A percentile compares a stretch with the other conserved stretches of the same genome.
These are phyloP conservation scores for Heteromurus nitidus DNA, from an alignment of 2,888 invertebrate species.

Conservation along the genomic window DNA sequence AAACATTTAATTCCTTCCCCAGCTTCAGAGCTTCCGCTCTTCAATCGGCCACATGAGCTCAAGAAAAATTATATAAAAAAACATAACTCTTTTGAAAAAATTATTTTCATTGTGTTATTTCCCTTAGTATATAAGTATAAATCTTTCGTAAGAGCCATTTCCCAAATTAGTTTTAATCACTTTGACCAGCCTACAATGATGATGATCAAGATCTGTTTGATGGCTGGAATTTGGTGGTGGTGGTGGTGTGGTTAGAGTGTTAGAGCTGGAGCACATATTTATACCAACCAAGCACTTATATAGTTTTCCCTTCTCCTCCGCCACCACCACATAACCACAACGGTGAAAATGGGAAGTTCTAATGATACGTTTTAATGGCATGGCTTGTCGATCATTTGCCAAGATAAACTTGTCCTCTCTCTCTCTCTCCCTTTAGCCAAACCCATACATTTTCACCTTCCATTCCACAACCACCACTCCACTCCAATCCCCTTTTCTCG, in stretches of 20 bases:
- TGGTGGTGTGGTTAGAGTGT: too few relatives aligned
- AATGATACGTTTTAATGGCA: conserved; percentile 60
- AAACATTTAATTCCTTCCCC: too few relatives aligned
- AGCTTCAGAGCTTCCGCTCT: too few relatives aligned
- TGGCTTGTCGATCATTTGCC: conserved; percentile 58
- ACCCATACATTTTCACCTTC: not conserved
- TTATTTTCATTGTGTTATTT: too few relatives aligned
- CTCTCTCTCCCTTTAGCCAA: not conserved
- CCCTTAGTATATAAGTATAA: too few relatives aligned
- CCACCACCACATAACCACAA: conserved; percentile 23
- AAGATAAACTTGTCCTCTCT: conserved; percentile 62
- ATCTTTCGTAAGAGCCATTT: conserved; percentile 32
- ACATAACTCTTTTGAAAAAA: too few relatives aligned
- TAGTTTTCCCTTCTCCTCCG: too few relatives aligned
- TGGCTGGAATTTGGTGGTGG: not conserved
- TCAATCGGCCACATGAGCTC: too few relatives aligned
- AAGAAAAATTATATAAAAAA: too few relatives aligned
- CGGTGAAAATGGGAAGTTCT: conserved; percentile 61
- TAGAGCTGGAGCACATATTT: too few relatives aligned
- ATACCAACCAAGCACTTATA: too few relatives aligned
- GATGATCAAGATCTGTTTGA: conserved; percentile 39
- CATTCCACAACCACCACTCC: not conserved
- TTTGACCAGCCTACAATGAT: conserved; percentile 60
- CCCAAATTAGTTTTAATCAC: conserved; percentile 65
- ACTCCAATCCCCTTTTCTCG: too few relatives aligned